Conservation (phyloP, 1,140 invertebrate species). For the Araneus ventricosus region DNA sequence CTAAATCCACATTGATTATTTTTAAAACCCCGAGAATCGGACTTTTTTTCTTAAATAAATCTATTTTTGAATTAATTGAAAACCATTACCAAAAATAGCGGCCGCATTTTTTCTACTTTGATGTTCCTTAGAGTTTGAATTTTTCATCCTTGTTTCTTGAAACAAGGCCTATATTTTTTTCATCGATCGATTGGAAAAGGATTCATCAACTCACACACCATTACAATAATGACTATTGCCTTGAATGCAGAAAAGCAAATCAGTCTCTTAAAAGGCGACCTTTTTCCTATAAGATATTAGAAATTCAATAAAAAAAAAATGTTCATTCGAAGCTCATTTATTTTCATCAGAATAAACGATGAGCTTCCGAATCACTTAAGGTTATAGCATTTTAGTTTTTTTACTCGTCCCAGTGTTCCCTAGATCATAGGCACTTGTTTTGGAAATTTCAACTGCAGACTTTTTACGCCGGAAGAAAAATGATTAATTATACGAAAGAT, state of each 20-base stretch:
- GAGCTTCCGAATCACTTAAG: slow-evolving; percentile 51
- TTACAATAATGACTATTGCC: slow-evolving; percentile 41
- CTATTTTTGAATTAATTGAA: background rate
- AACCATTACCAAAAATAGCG: background rate
- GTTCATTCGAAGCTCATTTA: slow-evolving; percentile 30
- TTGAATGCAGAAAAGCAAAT: slow-evolving; percentile 18
- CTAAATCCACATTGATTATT: no score
- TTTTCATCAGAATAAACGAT: slow-evolving; percentile 43
- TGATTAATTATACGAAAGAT: slow-evolving; percentile 60
- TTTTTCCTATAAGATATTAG: slow-evolving; percentile 28
- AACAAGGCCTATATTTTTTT: background rate
- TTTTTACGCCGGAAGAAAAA: slow-evolving; percentile 37
- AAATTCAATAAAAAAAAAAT: slow-evolving; percentile 34
- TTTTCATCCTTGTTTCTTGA: background rate
- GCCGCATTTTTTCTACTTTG: background rate
- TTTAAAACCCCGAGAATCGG: no score
- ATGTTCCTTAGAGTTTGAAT: background rate
- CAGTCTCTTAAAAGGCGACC: background rate
- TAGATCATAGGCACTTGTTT: slow-evolving; percentile 30
- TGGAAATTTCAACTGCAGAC: slow-evolving; percentile 39
- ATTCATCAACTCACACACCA: slow-evolving; percentile 28
- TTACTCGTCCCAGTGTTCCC: background rate
- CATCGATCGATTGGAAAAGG: slow-evolving; percentile 12
- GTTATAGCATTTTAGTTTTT: slow-evolving; percentile 43
- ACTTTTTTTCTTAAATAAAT: background rate